phyloP scores from a whole-genome alignment of 2,797 vertebrate genomes.

The Macroramphosus scolopax region DNA sequence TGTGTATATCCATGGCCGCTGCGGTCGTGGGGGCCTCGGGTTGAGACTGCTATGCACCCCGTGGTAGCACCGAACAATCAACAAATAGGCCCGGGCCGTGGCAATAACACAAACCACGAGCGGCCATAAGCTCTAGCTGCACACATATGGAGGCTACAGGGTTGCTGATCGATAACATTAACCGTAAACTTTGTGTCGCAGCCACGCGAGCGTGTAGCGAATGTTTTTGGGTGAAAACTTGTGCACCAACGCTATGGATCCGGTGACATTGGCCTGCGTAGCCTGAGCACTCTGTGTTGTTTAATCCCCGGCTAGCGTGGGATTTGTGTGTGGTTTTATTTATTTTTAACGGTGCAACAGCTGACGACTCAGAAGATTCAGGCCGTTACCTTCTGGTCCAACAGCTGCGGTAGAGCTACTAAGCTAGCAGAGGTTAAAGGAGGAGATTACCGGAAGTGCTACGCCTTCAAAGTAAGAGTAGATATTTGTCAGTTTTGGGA shows the following conservation, averaged over 20 bases:
- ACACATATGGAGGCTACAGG: background rate
- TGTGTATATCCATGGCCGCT: slow-evolving; percentile 49
- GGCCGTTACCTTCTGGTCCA: slow-evolving; percentile 73
- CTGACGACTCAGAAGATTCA: slow-evolving; percentile 72
- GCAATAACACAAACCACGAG: background rate
- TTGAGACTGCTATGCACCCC: slow-evolving; percentile 47
- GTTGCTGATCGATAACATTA: slow-evolving; percentile 11
- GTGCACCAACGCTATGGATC: slow-evolving; percentile 1
- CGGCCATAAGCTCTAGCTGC: background rate
- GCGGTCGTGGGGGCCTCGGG: slow-evolving; percentile 50
- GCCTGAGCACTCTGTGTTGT: slow-evolving; percentile 51
- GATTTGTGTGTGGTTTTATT: slow-evolving; percentile 79
- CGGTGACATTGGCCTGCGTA: slow-evolving; percentile 52
- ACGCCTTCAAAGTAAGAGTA: slow-evolving; percentile 52
- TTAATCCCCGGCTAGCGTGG: slow-evolving; percentile 69
- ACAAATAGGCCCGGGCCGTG: slow-evolving; percentile 21
- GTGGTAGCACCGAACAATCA: slow-evolving; percentile 32
- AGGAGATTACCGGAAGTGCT: slow-evolving; percentile 17
- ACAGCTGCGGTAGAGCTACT: slow-evolving; percentile 63
- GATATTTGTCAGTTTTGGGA: background rate
- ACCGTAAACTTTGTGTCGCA: slow-evolving; percentile 58
- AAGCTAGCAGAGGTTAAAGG: slow-evolving; percentile 10
- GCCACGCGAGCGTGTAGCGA: slow-evolving; percentile 29
- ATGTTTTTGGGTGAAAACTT: slow-evolving; percentile 26
- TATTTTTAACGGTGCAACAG: slow-evolving; percentile 81